Percentiles rank a stretch among this genome's conserved stretches.
Conservation (phyloP, 2,797 vertebrate species). For the Meda fulgida region DNA sequence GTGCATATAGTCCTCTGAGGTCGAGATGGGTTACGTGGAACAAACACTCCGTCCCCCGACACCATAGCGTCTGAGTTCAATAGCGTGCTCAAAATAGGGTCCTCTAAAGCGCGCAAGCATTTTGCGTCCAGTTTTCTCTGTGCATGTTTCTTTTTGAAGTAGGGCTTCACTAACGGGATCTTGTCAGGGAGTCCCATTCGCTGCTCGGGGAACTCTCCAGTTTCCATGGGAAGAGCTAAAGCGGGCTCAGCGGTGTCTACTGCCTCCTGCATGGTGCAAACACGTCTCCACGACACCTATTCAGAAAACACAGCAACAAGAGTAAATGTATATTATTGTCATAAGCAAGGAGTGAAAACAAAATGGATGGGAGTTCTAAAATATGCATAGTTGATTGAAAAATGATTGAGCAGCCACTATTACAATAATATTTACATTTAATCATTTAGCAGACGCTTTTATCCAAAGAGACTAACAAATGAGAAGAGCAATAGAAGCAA, state of each 20-base stretch:
- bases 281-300: slow-evolving; percentile 76
- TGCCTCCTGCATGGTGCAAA: slow-evolving; percentile 78
- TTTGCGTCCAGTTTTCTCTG: slow-evolving; percentile 88
- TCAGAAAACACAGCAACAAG: slow-evolving; percentile 57
- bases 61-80: slow-evolving; percentile 86
- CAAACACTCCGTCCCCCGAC: slow-evolving; percentile 86
- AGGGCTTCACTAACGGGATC: slow-evolving; percentile 91
- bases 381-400: neutral
- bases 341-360: neutral
- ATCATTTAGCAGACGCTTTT: no score
- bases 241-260: slow-evolving; percentile 67
- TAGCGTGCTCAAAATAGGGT: slow-evolving; percentile 89
- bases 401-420: neutral
- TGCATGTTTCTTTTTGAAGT: slow-evolving; percentile 93
- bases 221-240: slow-evolving; percentile 74
- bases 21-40: slow-evolving; percentile 80
- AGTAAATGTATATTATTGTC: neutral
- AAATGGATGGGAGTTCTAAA: neutral
- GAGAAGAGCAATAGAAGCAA: no score
- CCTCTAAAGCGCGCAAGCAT: slow-evolving; percentile 86
- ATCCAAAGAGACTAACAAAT: no score
- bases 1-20: slow-evolving; percentile 82
- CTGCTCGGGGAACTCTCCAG: slow-evolving; percentile 78
- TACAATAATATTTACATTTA: no score
- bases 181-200: slow-evolving; percentile 86